Conservation (phyloP, 2,888 invertebrate species). For the Neoscelio sp. region DNA sequence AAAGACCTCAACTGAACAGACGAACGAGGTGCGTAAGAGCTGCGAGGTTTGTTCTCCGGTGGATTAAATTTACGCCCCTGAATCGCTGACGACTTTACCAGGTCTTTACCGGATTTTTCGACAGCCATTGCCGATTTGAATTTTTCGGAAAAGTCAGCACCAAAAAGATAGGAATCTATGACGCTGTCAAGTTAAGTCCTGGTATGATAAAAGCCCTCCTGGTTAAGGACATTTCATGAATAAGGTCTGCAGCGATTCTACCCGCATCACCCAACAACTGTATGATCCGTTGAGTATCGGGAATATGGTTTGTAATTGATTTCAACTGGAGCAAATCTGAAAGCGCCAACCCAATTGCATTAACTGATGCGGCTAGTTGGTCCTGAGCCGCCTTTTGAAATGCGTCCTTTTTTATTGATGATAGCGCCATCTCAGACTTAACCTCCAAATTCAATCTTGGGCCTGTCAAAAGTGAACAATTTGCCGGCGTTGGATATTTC, state of each 20-base stretch:
- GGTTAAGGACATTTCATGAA: not conserved
- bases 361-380: not conserved
- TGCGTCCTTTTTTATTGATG: not conserved
- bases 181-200: not conserved
- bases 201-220: slow-evolving; percentile 3
- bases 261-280: slow-evolving; percentile 11
- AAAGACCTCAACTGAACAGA: too few relatives aligned
- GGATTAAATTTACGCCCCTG: too few relatives aligned
- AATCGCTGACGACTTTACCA: too few relatives aligned
- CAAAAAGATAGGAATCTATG: too few relatives aligned
- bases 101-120: too few relatives aligned
- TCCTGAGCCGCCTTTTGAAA: not conserved
- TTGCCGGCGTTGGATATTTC: slow-evolving; percentile 2
- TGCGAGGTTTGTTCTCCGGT: too few relatives aligned
- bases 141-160: too few relatives aligned
- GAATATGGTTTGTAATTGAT: too few relatives aligned
- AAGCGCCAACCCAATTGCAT: not conserved
- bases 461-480: not conserved
- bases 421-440: not conserved
- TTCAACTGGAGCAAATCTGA: not conserved
- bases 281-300: too few relatives aligned
- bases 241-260: not conserved
- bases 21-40: too few relatives aligned
- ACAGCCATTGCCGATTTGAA: too few relatives aligned
- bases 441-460: slow-evolving; percentile 8